Evolutionary conservation across 2,113 vertebrate species (phyloP), one percentile per base, ranked within the genome.

Genomic region (Cyprinodon variegatus): DNA sequence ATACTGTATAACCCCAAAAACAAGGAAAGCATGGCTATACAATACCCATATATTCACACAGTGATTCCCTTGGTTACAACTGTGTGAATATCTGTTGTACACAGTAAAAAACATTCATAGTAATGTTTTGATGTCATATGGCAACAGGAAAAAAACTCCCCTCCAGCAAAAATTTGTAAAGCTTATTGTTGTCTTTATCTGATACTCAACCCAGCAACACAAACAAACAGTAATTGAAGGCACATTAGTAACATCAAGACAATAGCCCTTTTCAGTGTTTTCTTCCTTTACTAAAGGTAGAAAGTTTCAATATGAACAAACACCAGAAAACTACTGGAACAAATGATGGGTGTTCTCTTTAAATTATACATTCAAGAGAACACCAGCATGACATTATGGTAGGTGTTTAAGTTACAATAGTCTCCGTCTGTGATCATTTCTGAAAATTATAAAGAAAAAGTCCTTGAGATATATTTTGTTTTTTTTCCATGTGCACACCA

Each of bases 281-380:
- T 17, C 15, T 11, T 53, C 59, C 70, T 61, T 22, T 13, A n/a
- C n/a, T 62, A 29, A 22, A 37, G 57, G 65, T 1, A 64, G 65
- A 50, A 12, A 17, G 66, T 77, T 81, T 14, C 70, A 17, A 80
- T 81, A 13, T 65, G 43, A 0, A 46, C 36, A 74, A 73, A 82
- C 45, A n/a, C 20, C 13, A 17, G 11, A 78, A 65, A 45, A 86
- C 72, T 61, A 4, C 9, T 66, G 7, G 77, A 17, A 40, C 70
- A 75, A 85, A 37, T 78, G 82, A 82, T 72, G 53, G 37, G 62
- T 84, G 64, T 77, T 3, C 60, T 85, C 82, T 86, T 84, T 89
- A 87, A 78, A 45, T 83, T 70, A 40, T 68, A 69, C 60, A 59
- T 81, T 70, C 82, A 75, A 80, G 76, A 63, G 78, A 68, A 74